Evolutionary conservation across 2,113 vertebrate species (phyloP).

Genomic region (Chloebia gouldiae): DNA sequence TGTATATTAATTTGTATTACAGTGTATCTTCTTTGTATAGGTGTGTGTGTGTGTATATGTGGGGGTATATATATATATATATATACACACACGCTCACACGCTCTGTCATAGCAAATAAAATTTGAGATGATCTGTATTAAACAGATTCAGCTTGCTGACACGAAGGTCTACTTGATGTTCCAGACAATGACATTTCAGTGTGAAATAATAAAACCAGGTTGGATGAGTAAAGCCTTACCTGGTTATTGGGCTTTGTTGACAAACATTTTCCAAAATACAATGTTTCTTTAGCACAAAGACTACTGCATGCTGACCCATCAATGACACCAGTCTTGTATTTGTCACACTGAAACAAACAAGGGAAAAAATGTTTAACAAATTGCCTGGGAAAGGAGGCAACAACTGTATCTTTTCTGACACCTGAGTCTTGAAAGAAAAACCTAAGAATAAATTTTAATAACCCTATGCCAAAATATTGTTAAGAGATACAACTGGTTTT

Average conservation of each 20-base stretch:
- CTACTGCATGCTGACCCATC: conserved; percentile 95
- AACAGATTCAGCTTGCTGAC: not conserved
- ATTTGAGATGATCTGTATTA: not conserved
- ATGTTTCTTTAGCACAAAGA: conserved; percentile 90
- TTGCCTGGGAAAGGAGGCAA: not conserved
- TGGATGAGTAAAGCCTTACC: conserved; percentile 71
- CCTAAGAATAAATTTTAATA: not conserved
- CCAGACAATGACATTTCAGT: not conserved
- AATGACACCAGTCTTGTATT: conserved; percentile 91
- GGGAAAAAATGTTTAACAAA: not conserved
- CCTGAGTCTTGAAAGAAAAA: not conserved
- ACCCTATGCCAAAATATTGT: not conserved
- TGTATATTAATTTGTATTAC: not conserved
- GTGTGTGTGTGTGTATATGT: not conserved
- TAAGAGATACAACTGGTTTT: not conserved
- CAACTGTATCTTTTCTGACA: not conserved
- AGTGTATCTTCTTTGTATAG: not conserved
- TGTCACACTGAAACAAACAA: conserved; percentile 85
- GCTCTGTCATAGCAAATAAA: not conserved
- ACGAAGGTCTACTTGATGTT: not conserved
- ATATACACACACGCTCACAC: accelerated
- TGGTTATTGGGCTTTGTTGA: conserved; percentile 89
- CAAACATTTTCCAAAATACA: conserved; percentile 95
- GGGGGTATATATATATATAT: too few relatives aligned
- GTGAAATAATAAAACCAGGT: not conserved